Base-by-base conservation (phyloP, 2,113 vertebrate genomes). In the Anthoscopus minutus region DNA sequence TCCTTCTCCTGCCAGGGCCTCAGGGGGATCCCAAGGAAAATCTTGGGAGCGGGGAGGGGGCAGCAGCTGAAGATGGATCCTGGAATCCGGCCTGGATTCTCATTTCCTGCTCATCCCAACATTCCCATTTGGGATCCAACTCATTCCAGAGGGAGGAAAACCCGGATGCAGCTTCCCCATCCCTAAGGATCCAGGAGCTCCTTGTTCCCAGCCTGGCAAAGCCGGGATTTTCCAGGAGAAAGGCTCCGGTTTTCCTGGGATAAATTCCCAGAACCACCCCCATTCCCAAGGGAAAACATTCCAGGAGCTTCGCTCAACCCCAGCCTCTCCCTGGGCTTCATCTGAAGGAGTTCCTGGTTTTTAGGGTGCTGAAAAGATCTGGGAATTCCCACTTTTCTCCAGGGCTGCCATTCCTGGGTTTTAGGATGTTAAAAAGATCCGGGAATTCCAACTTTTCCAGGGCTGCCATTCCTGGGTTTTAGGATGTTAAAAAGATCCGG, bases 11-110 rank as follows among this genome's bases (percentile, higher is more conserved):
- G 11, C 4, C 3, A 3, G 45, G 44, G 62, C 31, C 12, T 2
- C 3, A 45, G 17, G 30, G 56, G 10, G 6, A 85, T 10, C 45
- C 31, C 0, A 9, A 27, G 12, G 60, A 13, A 15, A 1, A 2
- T 15, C 38, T 35, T 19, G 42, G 70, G 30, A n/a, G 9, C 27
- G 11, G 20, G 60, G n/a, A 48, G 13, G 1, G 30, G 10, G 31
- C 8, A 60, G 18, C 5, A 15, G 38, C 37, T 0, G 0, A 23
- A 38, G 62, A 6, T 25, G 27, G 30, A 70, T 61, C 28, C 13
- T 20, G 47, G 56, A 47, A 70, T 76, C 15, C 27, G 22, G 25
- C 27, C 2, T 2, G 54, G 42, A 76, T 48, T 21, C 56, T 18
- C 33, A 53, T 31, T 92, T 72, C 9, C 27, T 14, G 58, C 81